Percentiles rank a stretch among this genome's conserved stretches.
Evolutionary conservation across 2,113 vertebrate species (phyloP).

Genomic region (Ctenomys sociabilis): DNA sequence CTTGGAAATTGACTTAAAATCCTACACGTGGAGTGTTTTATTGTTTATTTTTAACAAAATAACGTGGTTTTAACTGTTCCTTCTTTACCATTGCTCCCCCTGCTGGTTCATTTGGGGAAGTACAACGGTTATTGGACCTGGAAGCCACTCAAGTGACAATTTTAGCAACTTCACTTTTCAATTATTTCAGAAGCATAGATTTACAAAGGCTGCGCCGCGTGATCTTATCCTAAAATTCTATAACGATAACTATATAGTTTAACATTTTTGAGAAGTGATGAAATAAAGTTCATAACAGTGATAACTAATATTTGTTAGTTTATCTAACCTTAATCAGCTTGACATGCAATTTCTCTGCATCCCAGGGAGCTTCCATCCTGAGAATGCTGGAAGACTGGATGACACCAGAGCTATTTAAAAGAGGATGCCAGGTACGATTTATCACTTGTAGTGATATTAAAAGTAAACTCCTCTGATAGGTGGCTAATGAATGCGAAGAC

Average conservation of each 20-base stretch:
- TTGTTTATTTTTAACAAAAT: not conserved
- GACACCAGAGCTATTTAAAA: constrained; percentile 87
- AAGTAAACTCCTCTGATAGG: not conserved
- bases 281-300: not conserved
- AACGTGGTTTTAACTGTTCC: not conserved
- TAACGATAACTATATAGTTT: not conserved
- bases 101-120: constrained; percentile 61
- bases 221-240: not conserved
- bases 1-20: constrained; percentile 36
- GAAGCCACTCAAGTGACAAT: not conserved
- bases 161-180: not conserved
- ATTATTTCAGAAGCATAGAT: constrained; percentile 5
- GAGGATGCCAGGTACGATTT: constrained; percentile 89
- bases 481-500: not conserved
- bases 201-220: not conserved
- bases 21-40: not conserved
- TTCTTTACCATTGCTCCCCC: constrained; percentile 64
- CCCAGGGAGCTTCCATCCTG: constrained; percentile 91
- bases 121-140: constrained; percentile 14
- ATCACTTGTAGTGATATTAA: not conserved
- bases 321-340: not conserved
- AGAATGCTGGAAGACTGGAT: constrained; percentile 93
- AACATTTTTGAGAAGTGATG: not conserved
- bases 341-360: not conserved
- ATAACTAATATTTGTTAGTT: not conserved